Evolutionary conservation across 2,797 vertebrate species (phyloP), one percentile per base, ranked within the genome.

Genomic region (Myiothlypis coronata): DNA sequence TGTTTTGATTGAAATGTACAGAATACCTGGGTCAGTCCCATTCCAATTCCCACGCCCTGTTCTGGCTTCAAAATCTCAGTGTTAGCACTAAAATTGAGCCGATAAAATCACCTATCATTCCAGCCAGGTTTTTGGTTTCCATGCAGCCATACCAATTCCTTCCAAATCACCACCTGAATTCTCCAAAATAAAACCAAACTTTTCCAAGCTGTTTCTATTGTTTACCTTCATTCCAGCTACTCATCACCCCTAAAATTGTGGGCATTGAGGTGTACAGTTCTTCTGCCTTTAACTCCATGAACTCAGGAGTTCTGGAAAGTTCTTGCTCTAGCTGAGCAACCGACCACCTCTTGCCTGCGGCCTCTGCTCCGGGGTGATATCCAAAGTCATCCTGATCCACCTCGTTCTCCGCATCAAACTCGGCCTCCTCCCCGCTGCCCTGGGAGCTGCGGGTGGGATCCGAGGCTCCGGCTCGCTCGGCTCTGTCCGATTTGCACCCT

Each of bases 221-320:
- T 98, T 98, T 95, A 99, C 98, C 98, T 98, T 98, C 98, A 59
- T 98, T 98, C 95, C 98, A 99, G 91, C 98, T 97, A 61, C 98
- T 98, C 70, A 98, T 98, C 10, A 98, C 98, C 22, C 98, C 98
- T 34, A 99, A 98, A 84, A 99, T 98, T 0, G 98, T 98, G 17
- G 98, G 98, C 22, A 98, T 95, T 5, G 98, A 98, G 49, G 98
- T 98, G 26, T 99, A 98, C 68, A 99, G 98, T 90, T 99, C 98
- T 39, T 99, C 98, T 26, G 98, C 98, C 90, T 98, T 99, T 88
- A 99, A 98, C 15, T 98, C 98, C 95, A 98, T 98, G n/a, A 93
- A 64, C 92, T 97, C 97, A 0, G 94, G 61, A 20, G 97, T 92
- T 82, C 74, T 90, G 34, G 95, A 83, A 53, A 97, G 92, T 50